A percentile compares a stretch with the other conserved stretches of the same genome.
These are phyloP conservation scores for Petrocephalus microphthalmus DNA, from an alignment of 2,113 vertebrate species.

Conservation along the genomic window DNA sequence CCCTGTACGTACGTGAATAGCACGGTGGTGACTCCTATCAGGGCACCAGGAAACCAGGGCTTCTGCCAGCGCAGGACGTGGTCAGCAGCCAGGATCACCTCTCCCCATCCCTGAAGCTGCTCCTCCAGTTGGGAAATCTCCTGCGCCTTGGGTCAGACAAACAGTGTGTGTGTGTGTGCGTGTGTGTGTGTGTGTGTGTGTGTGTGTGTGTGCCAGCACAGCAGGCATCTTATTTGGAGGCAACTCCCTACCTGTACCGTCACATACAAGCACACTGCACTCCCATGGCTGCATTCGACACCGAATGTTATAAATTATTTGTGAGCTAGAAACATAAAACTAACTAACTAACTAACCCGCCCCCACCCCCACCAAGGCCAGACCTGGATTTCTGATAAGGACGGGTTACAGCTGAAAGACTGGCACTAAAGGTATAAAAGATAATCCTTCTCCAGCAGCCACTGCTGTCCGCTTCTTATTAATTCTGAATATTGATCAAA, in stretches of 20 bases:
- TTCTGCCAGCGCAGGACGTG: conserved; percentile 73
- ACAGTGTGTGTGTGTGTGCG: not conserved
- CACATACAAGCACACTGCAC: not conserved
- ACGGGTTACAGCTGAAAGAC: not conserved
- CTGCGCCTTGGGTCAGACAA: conserved; percentile 48
- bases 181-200: not conserved
- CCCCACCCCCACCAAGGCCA: not conserved
- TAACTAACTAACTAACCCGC: not conserved
- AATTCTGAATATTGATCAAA: not conserved
- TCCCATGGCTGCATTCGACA: not conserved
- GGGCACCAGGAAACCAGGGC: conserved; percentile 68
- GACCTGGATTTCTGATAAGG: not conserved
- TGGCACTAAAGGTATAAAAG: not conserved
- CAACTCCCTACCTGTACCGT: not conserved
- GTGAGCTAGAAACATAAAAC: not conserved
- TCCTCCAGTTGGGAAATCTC: conserved; percentile 73
- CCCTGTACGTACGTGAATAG: conserved; percentile 66
- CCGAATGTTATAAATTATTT: not conserved
- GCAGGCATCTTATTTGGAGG: not conserved
- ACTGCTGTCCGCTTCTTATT: not conserved
- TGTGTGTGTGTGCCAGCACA: not conserved
- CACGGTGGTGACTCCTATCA: conserved; percentile 63
- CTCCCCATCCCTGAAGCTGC: conserved; percentile 75
- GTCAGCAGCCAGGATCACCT: conserved; percentile 70
- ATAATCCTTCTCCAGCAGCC: not conserved